Conservation (phyloP, 1,140 invertebrate genomes). For the Eupeodes corollae region DNA sequence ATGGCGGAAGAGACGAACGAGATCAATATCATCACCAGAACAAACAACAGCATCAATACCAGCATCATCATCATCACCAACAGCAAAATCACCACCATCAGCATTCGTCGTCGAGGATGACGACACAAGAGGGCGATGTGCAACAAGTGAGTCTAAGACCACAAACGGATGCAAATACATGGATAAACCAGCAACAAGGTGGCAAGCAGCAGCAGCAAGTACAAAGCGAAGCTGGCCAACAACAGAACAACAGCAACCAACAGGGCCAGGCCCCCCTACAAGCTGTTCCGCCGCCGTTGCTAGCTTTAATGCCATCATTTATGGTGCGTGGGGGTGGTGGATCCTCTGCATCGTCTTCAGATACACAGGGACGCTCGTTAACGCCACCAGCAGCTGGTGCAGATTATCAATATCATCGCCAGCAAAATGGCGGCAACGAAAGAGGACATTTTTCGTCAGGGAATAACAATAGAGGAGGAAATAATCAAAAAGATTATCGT, state of each 20-base stretch:
- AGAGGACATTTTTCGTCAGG: constrained; percentile 31
- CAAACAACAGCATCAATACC: constrained; percentile 15
- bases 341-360: constrained; percentile 1
- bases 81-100: constrained; percentile 16
- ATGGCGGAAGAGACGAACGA: not conserved
- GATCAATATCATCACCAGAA: constrained; percentile 12
- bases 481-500: constrained; percentile 10
- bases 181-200: constrained; percentile 32
- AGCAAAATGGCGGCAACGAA: constrained; percentile 38
- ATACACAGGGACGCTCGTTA: constrained; percentile 6
- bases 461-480: constrained; percentile 22
- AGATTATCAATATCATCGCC: constrained; percentile 31
- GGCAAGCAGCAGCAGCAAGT: constrained; percentile 7
- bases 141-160: constrained; percentile 30
- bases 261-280: constrained; percentile 37
- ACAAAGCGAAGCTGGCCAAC: constrained; percentile 34
- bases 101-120: constrained; percentile 18
- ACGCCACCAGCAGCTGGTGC: constrained; percentile 3
- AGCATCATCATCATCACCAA: constrained; percentile 21
- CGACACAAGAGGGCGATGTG: constrained; percentile 14
- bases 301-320: constrained; percentile 35
- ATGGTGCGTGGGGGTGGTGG: constrained; percentile 16
- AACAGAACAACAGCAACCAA: constrained; percentile 36
- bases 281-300: constrained; percentile 39
- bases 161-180: constrained; percentile 32